Percentiles rank a stretch among this genome's conserved stretches.
Evolutionary conservation across 2,888 invertebrate genomes (phyloP).

Genomic region (Molanna angustata): DNA sequence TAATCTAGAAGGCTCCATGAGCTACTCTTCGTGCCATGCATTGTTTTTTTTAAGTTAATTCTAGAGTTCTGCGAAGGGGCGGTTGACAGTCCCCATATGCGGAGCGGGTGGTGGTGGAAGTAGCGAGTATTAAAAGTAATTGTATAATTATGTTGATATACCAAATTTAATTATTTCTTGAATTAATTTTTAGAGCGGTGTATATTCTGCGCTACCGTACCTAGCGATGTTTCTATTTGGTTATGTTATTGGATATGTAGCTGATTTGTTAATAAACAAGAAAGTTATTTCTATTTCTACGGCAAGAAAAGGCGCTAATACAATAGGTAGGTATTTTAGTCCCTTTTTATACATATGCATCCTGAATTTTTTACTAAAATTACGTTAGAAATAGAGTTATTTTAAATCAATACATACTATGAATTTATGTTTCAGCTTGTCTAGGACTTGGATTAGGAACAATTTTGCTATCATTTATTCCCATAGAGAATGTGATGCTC

Average conservation of each 20-base stretch:
- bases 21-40: no score
- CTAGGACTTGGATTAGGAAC: slow-evolving; percentile 8
- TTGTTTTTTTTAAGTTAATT: no score
- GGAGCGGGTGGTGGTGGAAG: no score
- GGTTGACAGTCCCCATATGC: no score
- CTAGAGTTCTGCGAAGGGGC: no score
- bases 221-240: slow-evolving; percentile 66
- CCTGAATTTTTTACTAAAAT: no score
- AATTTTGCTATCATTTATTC: slow-evolving; percentile 16
- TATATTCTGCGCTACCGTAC: slow-evolving; percentile 70
- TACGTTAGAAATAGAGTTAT: no score
- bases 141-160: background rate
- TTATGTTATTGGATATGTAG: slow-evolving; percentile 55
- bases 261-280: slow-evolving; percentile 50
- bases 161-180: slow-evolving; percentile 32
- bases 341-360: no score
- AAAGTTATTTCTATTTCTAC: slow-evolving; percentile 39
- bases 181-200: slow-evolving; percentile 53
- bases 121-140: slow-evolving; percentile 1
- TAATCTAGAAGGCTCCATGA: no score
- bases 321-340: slow-evolving; percentile 45
- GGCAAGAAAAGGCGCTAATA: slow-evolving; percentile 49
- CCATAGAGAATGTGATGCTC: slow-evolving; percentile 9
- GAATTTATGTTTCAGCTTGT: slow-evolving; percentile 17
- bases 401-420: no score